Base-by-base conservation (phyloP, 2,888 invertebrate species). In the Nomada ferruginata region DNA sequence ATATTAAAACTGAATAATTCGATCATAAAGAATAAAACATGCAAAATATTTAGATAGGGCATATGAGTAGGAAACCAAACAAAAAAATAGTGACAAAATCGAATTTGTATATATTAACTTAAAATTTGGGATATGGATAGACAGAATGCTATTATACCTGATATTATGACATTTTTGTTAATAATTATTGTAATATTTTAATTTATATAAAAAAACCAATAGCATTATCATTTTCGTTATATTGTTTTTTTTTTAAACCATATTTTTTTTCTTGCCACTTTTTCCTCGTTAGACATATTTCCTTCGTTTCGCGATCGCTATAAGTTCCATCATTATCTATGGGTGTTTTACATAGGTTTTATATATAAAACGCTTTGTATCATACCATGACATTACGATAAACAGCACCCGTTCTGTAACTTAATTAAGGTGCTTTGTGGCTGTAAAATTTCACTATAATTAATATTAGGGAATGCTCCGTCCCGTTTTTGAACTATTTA, bases 151-250 rank as follows among this genome's bases (percentile, higher is more conserved):
- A 83, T 76, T 84, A 84, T 85, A 85, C 76, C 50, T 90, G 84
- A 82, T 83, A 84, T 73, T 89, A 78, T 83, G 63, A 88, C 76
- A 88, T 73, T 78, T 90, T 89, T 90, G 86, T 86, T 86, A 82
- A 89, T 82, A 73, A 78, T 86, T 87, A 89, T 79, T 92, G 88
- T 91, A 90, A 91, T 89, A 86, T 87, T 89, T 87, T 90, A 87
- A 91, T 91, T 91, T 91, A 88, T 90, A 91, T 87, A 91, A 90
- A 89, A 89, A 87, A 85, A 70, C 65, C 85, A 88, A 87, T 83
- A 83, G 83, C 81, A 84, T 87, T 85, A 65, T 77, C 53, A 84
- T 85, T 84, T 87, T 82, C 59, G 65, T 55, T 76, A 77, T 74
- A 76, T 78, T 87, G 61, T 88, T 84, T 87, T 63, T 85, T 59